Conservation (phyloP, 92 coral and sea anemone species). For the Montipora capitata region DNA sequence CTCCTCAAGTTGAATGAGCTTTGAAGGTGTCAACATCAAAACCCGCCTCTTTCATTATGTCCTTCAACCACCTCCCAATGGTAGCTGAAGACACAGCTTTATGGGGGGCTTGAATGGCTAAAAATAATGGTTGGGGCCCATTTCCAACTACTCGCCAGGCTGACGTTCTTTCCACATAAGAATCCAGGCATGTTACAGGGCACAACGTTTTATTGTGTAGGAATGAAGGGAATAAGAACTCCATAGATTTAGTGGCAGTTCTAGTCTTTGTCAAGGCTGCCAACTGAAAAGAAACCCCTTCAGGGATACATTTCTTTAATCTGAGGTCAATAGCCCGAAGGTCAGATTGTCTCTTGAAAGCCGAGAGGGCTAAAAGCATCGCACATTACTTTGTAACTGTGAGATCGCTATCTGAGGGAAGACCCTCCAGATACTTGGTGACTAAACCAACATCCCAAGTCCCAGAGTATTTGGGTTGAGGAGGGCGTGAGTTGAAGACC, state of each 20-base stretch:
- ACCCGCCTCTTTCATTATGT: slow-evolving; percentile 9
- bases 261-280: slow-evolving; percentile 10
- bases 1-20: slow-evolving; percentile 21
- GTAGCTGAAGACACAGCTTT: slow-evolving; percentile 4
- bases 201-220: slow-evolving; percentile 13
- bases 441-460: slow-evolving; percentile 40
- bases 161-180: neutral
- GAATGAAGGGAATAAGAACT: slow-evolving; percentile 19
- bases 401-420: slow-evolving; percentile 1
- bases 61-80: slow-evolving; percentile 22
- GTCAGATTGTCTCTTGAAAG: no score
- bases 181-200: slow-evolving; percentile 19
- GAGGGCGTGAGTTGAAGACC: slow-evolving; percentile 57
- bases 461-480: slow-evolving; percentile 45
- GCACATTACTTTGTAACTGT: slow-evolving; percentile 8
- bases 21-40: slow-evolving; percentile 10
- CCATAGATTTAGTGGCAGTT: neutral
- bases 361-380: slow-evolving; percentile 17
- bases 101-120: slow-evolving; percentile 23
- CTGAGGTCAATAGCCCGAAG: slow-evolving; percentile 9
- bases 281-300: slow-evolving; percentile 10
- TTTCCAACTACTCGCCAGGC: slow-evolving; percentile 2
- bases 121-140: slow-evolving; percentile 7
- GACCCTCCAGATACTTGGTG: slow-evolving; percentile 4
- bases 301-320: slow-evolving; percentile 11